Evolutionary conservation across 2,888 invertebrate species (phyloP).

Genomic region (Drosophila ustulata): DNA sequence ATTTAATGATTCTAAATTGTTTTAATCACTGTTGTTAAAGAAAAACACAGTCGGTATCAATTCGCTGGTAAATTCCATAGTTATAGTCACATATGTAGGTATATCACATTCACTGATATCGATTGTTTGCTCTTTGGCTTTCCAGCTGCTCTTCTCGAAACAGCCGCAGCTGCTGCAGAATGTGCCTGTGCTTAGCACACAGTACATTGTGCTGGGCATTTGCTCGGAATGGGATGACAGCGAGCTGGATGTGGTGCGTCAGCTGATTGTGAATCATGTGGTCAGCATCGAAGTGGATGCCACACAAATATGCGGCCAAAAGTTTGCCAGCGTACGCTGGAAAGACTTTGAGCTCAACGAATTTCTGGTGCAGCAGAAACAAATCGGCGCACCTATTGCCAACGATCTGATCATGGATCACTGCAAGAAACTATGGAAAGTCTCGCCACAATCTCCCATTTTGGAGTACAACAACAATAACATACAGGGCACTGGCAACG

Average conservation of each 20-base stretch:
- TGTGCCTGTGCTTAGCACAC: constrained; percentile 78
- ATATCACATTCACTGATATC: constrained; percentile 28
- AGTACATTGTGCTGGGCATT: constrained; percentile 82
- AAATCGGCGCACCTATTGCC: constrained; percentile 81
- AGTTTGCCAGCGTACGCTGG: constrained; percentile 83
- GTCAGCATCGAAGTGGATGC: constrained; percentile 73
- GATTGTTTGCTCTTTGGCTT: background rate
- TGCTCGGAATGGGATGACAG: constrained; percentile 80
- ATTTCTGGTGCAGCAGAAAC: constrained; percentile 82
- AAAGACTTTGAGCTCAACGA: constrained; percentile 82
- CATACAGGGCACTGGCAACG: constrained; percentile 40
- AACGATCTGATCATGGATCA: constrained; percentile 81
- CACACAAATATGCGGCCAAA: constrained; percentile 75
- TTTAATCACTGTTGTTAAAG: too few species aligned
- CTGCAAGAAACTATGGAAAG: constrained; percentile 80
- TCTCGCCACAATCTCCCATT: constrained; percentile 32
- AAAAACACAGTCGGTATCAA: too few species aligned
- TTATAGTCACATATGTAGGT: background rate
- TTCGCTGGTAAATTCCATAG: background rate
- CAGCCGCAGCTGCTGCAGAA: constrained; percentile 76
- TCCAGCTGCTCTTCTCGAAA: constrained; percentile 82
- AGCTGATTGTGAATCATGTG: constrained; percentile 74
- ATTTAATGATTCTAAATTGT: too few species aligned
- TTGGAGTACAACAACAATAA: constrained; percentile 63
- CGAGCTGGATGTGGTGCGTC: constrained; percentile 75